Evolutionary conservation across 1,140 invertebrate species (phyloP).

Genomic region (Centruroides sculpturatus): DNA sequence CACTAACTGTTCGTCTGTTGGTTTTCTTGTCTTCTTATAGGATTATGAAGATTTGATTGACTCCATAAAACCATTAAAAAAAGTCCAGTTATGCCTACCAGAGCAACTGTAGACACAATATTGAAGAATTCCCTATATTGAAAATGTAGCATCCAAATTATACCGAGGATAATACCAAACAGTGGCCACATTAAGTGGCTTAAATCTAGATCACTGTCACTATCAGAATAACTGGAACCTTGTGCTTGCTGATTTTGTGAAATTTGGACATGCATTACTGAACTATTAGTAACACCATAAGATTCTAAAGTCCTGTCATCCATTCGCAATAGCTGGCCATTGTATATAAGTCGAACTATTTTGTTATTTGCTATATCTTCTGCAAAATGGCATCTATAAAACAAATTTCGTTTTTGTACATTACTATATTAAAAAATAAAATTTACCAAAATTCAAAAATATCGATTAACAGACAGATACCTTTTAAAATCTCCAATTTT

Average conservation of each 20-base stretch:
- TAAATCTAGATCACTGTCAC: slow-evolving; percentile 31
- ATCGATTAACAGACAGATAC: slow-evolving; percentile 30
- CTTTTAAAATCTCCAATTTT: slow-evolving; percentile 72
- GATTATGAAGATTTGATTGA: too few species aligned
- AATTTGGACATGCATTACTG: slow-evolving; percentile 74
- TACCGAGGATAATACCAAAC: slow-evolving; percentile 25
- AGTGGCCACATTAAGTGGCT: slow-evolving; percentile 26
- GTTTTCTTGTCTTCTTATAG: too few species aligned
- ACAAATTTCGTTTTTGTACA: slow-evolving; percentile 9
- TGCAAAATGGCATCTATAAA: slow-evolving; percentile 61
- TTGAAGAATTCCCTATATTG: slow-evolving; percentile 46
- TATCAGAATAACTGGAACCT: slow-evolving; percentile 30
- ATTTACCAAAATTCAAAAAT: too few species aligned
- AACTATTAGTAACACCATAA: slow-evolving; percentile 67
- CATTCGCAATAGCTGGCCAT: slow-evolving; percentile 58
- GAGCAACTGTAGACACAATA: slow-evolving; percentile 41
- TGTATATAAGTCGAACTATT: slow-evolving; percentile 68
- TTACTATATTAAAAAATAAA: too few species aligned
- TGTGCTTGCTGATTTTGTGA: slow-evolving; percentile 13
- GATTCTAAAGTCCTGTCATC: slow-evolving; percentile 56
- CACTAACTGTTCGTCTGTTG: too few species aligned
- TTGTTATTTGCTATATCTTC: slow-evolving; percentile 57
- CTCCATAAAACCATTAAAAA: slow-evolving; percentile 22
- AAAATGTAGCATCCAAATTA: slow-evolving; percentile 39
- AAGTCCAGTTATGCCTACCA: slow-evolving; percentile 42